Percentiles rank a stretch among this genome's conserved stretches.
These are phyloP conservation scores for Zaprionus ghesquierei DNA, from an alignment of 1,140 invertebrate genomes.

Conservation along the genomic window DNA sequence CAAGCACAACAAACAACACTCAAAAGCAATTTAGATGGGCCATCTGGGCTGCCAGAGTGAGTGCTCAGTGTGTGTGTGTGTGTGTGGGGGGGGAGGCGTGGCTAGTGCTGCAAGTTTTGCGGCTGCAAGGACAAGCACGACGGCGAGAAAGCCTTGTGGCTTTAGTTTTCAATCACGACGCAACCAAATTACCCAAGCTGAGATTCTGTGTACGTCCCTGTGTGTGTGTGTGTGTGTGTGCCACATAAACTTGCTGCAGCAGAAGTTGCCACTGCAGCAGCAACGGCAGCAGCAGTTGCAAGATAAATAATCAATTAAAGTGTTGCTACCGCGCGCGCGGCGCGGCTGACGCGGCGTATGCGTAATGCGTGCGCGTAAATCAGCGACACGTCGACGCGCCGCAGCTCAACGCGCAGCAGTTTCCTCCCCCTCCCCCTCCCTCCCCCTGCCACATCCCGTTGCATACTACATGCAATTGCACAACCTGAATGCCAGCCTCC, in stretches of 20 bases:
- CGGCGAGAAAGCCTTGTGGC: neutral
- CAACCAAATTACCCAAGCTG: slow-evolving; percentile 21
- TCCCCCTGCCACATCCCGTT: neutral
- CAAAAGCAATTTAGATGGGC: slow-evolving; percentile 71
- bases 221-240: slow-evolving; percentile 4
- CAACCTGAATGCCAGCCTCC: slow-evolving; percentile 23
- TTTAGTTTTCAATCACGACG: slow-evolving; percentile 37
- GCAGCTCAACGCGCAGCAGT: neutral
- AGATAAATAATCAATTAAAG: slow-evolving; percentile 75
- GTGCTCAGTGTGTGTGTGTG: slow-evolving; percentile 8
- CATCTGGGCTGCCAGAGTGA: slow-evolving; percentile 25
- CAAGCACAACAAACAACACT: slow-evolving; percentile 74
- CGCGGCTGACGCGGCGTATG: slow-evolving; percentile 29
- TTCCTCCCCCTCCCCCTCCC: neutral
- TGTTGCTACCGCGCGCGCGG: slow-evolving; percentile 38
- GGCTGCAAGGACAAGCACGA: slow-evolving; percentile 7
- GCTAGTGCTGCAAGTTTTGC: neutral
- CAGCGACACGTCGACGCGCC: slow-evolving; percentile 19
- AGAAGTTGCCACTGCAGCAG: neutral
- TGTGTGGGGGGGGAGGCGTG: neutral
- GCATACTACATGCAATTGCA: slow-evolving; percentile 35
- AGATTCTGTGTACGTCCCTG: too few species aligned
- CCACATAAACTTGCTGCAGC: slow-evolving; percentile 6
- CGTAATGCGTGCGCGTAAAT: slow-evolving; percentile 55
- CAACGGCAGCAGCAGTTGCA: slow-evolving; percentile 5